These are phyloP conservation scores for Nomada fabriciana DNA, from an alignment of 2,888 invertebrate species.

Conservation along the genomic window DNA sequence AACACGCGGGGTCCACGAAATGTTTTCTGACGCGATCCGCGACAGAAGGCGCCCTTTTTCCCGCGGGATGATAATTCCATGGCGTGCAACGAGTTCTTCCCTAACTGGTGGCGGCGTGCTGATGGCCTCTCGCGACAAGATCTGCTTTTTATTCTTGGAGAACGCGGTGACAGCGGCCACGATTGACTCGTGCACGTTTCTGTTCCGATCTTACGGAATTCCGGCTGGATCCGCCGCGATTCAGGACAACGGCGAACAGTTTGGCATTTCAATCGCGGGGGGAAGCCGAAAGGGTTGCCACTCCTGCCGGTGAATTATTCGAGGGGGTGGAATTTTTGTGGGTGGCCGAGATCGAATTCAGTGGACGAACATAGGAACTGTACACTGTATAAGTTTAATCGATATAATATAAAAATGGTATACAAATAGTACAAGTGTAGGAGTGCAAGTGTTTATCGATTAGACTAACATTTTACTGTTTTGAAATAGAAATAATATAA, in stretches of 20 bases:
- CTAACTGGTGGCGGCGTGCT: conserved; percentile 55
- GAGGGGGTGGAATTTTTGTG: too few relatives aligned
- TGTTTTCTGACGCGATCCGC: conserved; percentile 25
- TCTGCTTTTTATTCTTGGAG: conserved; percentile 71
- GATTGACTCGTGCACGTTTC: conserved; percentile 77
- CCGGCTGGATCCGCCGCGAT: conserved; percentile 22
- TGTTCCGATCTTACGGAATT: conserved; percentile 69
- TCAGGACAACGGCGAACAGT: background rate
- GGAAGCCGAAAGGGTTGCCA: background rate
- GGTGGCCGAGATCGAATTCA: too few relatives aligned
- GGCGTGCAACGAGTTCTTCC: conserved; percentile 58
- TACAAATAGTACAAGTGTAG: background rate
- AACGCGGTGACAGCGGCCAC: conserved; percentile 69
- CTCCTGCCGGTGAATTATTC: background rate
- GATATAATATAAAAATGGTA: background rate
- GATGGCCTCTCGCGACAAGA: conserved; percentile 48
- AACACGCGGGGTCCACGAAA: conserved; percentile 44
- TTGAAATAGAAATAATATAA: too few relatives aligned
- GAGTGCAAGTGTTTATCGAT: too few relatives aligned
- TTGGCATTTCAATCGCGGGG: conserved; percentile 1
- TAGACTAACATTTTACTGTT: too few relatives aligned
- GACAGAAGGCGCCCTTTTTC: conserved; percentile 39
- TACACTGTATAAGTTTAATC: too few relatives aligned
- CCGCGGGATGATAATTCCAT: conserved; percentile 58
- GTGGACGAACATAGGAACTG: too few relatives aligned